Conservation (phyloP, 2,888 invertebrate genomes). For the Tipula unca region DNA sequence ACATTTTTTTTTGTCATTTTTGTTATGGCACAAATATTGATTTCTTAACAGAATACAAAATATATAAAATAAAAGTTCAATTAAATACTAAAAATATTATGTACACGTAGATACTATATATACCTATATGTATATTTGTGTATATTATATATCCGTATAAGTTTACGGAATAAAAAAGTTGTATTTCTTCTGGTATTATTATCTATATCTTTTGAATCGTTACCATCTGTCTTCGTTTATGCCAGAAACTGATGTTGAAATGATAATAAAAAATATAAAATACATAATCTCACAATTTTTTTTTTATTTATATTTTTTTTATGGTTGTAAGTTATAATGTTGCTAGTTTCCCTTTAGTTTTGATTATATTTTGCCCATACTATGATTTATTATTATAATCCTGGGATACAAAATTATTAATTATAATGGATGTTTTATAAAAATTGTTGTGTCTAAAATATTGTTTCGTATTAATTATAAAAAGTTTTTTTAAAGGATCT, state of each 20-base stretch:
- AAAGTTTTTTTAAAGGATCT: no score
- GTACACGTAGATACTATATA: background rate
- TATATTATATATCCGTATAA: background rate
- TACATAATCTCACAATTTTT: background rate
- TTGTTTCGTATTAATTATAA: background rate
- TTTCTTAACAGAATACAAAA: background rate
- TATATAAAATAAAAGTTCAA: background rate
- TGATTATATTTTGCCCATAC: background rate
- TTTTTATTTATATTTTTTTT: no score
- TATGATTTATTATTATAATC: background rate
- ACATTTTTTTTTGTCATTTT: background rate
- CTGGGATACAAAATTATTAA: background rate
- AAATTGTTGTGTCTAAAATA: background rate
- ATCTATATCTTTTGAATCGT: constrained; percentile 1
- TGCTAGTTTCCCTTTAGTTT: background rate
- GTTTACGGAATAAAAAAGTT: background rate
- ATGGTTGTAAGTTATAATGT: background rate
- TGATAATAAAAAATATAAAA: background rate
- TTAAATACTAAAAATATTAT: background rate
- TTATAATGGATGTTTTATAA: background rate
- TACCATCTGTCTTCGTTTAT: constrained; percentile 14
- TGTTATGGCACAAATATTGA: background rate
- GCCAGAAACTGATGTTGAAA: background rate
- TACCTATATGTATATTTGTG: background rate
- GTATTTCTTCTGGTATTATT: background rate